Evolutionary conservation across 2,888 invertebrate species (phyloP).

Genomic region (Salpingus planirostris): DNA sequence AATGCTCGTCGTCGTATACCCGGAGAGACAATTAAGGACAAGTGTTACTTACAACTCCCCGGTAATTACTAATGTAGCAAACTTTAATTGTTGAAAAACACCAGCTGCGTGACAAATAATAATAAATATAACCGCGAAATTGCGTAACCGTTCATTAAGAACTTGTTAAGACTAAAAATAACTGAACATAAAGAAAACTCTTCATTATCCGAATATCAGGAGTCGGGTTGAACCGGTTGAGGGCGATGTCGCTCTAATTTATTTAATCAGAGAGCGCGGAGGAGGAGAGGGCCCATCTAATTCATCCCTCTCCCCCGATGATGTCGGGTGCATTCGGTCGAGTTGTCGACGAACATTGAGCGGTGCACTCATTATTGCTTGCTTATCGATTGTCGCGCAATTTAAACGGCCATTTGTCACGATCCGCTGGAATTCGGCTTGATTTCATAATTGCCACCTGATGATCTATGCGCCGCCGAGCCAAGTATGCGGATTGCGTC

Average conservation of each 20-base stretch:
- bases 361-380: conserved; percentile 5
- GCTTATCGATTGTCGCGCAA: conserved; percentile 9
- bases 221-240: neutral
- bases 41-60: conserved; percentile 40
- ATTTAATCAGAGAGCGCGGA: too few relatives aligned
- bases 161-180: conserved; percentile 19
- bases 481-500: too few relatives aligned
- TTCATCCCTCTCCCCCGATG: too few relatives aligned
- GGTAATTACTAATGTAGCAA: conserved; percentile 40
- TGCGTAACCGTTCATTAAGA: conserved; percentile 27
- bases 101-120: conserved; percentile 41
- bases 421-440: conserved; percentile 8
- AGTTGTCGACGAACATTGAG: neutral
- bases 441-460: conserved; percentile 17
- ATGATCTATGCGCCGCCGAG: conserved; percentile 13
- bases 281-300: too few relatives aligned
- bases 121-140: conserved; percentile 37
- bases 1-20: conserved; percentile 29
- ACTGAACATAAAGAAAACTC: conserved; percentile 15
- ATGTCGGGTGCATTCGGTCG: too few relatives aligned
- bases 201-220: conserved; percentile 15
- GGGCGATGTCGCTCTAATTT: neutral
- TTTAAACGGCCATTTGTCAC: conserved; percentile 13
- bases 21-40: conserved; percentile 40
- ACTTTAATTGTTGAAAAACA: conserved; percentile 43